Evolutionary conservation across 2,797 vertebrate genomes (phyloP).

Genomic region (Amblyopsis hoosieri): DNA sequence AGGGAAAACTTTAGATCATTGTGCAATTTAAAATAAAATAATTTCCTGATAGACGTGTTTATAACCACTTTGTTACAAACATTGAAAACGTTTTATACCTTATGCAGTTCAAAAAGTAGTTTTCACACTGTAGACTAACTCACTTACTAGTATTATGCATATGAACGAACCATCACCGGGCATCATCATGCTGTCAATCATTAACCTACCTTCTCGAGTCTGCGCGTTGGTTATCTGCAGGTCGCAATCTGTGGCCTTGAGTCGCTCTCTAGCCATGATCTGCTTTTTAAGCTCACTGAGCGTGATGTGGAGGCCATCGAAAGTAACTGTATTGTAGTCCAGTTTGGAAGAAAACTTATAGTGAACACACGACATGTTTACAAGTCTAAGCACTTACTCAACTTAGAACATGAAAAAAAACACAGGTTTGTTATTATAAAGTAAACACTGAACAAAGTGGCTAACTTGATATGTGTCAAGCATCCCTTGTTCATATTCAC

Average conservation of each 20-base stretch:
- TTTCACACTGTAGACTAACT: too few relatives aligned
- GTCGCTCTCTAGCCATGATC: slow-evolving; percentile 96
- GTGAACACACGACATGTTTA: slow-evolving; percentile 96
- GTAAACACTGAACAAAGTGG: slow-evolving; percentile 68
- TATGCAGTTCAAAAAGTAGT: too few relatives aligned
- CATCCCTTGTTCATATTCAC: slow-evolving; percentile 39
- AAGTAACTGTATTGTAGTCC: slow-evolving; percentile 98
- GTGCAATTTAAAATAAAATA: too few relatives aligned
- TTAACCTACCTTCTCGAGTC: slow-evolving; percentile 92
- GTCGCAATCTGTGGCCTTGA: slow-evolving; percentile 97
- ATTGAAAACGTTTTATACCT: too few relatives aligned
- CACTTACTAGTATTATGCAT: too few relatives aligned
- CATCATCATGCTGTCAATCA: background rate
- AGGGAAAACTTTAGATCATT: too few relatives aligned
- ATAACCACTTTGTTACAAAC: too few relatives aligned
- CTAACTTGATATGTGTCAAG: slow-evolving; percentile 58
- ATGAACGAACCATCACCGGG: too few relatives aligned
- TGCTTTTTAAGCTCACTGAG: slow-evolving; percentile 95
- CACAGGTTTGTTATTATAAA: slow-evolving; percentile 61
- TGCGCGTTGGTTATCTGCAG: slow-evolving; percentile 99
- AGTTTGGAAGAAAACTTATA: slow-evolving; percentile 99
- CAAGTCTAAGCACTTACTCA: slow-evolving; percentile 61
- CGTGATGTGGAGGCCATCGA: slow-evolving; percentile 97
- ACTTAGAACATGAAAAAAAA: slow-evolving; percentile 56
- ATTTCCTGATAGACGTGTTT: too few relatives aligned